Evolutionary conservation across 2,797 vertebrate genomes (phyloP).

Genomic region (Echeneis naucrates): DNA sequence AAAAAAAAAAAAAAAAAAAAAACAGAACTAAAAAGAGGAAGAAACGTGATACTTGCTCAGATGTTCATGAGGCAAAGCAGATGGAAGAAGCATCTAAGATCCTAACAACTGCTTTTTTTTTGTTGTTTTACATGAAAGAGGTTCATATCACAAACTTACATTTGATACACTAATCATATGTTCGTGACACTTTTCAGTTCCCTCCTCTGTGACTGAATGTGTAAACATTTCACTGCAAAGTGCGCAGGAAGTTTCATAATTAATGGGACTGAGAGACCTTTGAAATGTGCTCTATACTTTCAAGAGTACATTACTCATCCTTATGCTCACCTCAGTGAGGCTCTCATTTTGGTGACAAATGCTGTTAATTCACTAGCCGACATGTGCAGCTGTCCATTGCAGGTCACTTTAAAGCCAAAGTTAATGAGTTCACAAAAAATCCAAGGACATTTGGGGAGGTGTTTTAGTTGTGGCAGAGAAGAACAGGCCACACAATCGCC

Average conservation of each 20-base stretch:
- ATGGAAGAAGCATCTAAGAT: background rate
- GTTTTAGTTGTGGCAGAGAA: background rate
- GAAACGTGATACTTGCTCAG: background rate
- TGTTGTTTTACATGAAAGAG: background rate
- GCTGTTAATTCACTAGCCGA: background rate
- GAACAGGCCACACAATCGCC: slow-evolving; percentile 23
- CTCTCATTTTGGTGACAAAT: background rate
- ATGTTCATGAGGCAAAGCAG: background rate
- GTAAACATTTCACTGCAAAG: slow-evolving; percentile 13
- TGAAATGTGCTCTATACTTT: slow-evolving; percentile 39
- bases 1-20: too few relatives aligned
- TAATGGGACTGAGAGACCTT: slow-evolving; percentile 16
- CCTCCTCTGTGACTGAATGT: background rate
- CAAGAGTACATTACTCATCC: background rate
- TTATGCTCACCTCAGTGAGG: background rate
- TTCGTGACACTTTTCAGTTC: background rate
- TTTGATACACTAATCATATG: background rate
- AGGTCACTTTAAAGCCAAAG: background rate
- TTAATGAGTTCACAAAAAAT: background rate
- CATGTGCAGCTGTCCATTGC: background rate
- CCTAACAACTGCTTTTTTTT: background rate
- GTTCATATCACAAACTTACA: background rate
- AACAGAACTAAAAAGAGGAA: slow-evolving; percentile 7
- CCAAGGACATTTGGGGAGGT: background rate
- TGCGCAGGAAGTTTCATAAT: slow-evolving; percentile 51